Evolutionary conservation across 1,140 invertebrate genomes (phyloP).

Genomic region (Sycophaga agraensis): DNA sequence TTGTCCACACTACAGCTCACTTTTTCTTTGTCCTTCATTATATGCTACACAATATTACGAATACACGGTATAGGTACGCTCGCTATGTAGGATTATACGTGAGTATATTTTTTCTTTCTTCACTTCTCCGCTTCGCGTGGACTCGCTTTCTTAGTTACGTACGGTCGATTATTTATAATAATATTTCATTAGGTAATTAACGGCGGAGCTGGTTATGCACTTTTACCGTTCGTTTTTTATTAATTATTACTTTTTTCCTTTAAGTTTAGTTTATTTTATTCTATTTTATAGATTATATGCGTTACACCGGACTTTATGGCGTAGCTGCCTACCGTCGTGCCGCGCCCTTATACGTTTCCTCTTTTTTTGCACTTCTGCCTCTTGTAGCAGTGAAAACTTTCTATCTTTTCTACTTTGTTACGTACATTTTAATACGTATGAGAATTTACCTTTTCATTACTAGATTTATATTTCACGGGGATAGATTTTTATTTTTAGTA

Average conservation of each 20-base stretch:
- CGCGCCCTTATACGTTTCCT: conserved; percentile 19
- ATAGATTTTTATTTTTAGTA: conserved; percentile 26
- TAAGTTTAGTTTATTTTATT: conserved; percentile 36
- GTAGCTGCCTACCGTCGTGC: conserved; percentile 39
- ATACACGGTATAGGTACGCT: conserved; percentile 46
- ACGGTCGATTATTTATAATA: conserved; percentile 50
- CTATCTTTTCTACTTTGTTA: conserved; percentile 31
- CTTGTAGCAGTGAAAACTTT: conserved; percentile 21
- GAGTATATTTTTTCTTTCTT: conserved; percentile 42
- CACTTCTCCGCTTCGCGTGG: conserved; percentile 32
- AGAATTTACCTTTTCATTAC: conserved; percentile 33
- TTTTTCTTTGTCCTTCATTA: conserved; percentile 34
- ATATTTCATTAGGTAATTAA: conserved; percentile 48
- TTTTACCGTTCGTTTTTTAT: conserved; percentile 34
- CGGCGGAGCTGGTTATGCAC: conserved; percentile 31
- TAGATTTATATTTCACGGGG: conserved; percentile 30
- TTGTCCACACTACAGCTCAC: conserved; percentile 14
- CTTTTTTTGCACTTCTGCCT: conserved; percentile 24
- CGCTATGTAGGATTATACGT: conserved; percentile 47
- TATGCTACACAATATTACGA: conserved; percentile 46
- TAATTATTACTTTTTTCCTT: conserved; percentile 28
- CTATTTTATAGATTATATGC: conserved; percentile 29
- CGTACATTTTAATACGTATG: conserved; percentile 33
- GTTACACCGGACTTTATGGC: conserved; percentile 42
- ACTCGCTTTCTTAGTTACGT: conserved; percentile 53